Evolutionary conservation across 1,140 invertebrate genomes (phyloP), one percentile per base, ranked within the genome.

Genomic region (Metopolophium dirhodum): DNA sequence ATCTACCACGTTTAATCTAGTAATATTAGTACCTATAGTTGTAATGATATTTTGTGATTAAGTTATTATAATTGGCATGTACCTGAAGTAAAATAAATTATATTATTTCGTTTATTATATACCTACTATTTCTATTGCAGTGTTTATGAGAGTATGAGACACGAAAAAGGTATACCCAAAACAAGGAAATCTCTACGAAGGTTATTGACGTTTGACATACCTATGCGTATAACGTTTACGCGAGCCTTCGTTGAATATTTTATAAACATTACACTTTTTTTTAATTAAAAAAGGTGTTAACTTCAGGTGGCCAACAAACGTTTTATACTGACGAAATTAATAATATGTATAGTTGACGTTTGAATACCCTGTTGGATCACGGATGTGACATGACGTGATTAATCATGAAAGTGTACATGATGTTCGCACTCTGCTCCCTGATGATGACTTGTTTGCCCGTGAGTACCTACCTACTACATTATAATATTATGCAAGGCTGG

Each of bases 181-280:
- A 90, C 88, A 90, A 57, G 88, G 88, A 90, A 90, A 90, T 90
- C 54, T 41, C 35, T 23, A 41, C 23, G 54, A 61, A 61, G 88
- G 51, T 90, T 37, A 54, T 54, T 89, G 87, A 89, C n/a, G 23
- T 54, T n/a, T 41, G 83, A 87, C 83, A 26, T 9, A 35, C 41
- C 41, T 41, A 41, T 41, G 41, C 23, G 83, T 30, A 85, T 26
- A 41, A 47, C 14, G 4, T 35, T 14, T 18, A 68, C 1, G 61
- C n/a, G 61, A 4, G 26, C 4, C 45, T 45, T 35, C 87, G 2
- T 4, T 8, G 0, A 37, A 54, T 89, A 89, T 89, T 89, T 89
- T 89, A 89, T 35, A 89, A 89, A 89, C 49, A 89, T 51, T 2
- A 41, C 22, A 47, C 14, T 47, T 86, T 77, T 68, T 68, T 77